These are phyloP conservation scores for Sinocyclocheilus maitianheensis DNA, from an alignment of 2,113 vertebrate genomes.

Conservation along the genomic window DNA sequence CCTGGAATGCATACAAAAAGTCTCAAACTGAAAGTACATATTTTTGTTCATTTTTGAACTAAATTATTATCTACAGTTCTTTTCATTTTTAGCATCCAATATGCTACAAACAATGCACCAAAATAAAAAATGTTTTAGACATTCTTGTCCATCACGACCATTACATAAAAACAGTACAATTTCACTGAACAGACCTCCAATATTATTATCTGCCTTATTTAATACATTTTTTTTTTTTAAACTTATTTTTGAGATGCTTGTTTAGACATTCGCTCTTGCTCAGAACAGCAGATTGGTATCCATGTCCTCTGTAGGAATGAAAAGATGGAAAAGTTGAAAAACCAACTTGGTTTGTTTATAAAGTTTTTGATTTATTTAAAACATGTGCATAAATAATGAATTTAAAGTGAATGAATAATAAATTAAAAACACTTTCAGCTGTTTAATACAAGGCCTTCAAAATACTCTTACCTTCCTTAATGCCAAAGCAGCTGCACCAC, in stretches of 20 bases:
- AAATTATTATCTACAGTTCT: not conserved
- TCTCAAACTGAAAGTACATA: conserved; percentile 8
- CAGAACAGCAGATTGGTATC: conserved; percentile 75
- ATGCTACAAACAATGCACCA: not conserved
- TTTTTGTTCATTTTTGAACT: not conserved
- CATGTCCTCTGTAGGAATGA: conserved; percentile 72
- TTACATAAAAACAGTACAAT: not conserved
- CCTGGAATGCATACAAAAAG: conserved; percentile 59
- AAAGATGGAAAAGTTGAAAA: not conserved
- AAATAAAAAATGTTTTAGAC: not conserved
- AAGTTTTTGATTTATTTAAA: conserved; percentile 10
- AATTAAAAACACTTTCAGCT: not conserved
- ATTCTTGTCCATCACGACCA: conserved; percentile 17
- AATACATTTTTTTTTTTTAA: not conserved
- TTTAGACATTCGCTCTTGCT: conserved; percentile 39
- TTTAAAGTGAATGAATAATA: conserved; percentile 23
- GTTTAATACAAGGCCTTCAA: not conserved
- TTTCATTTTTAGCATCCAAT: not conserved
- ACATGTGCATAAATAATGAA: conserved; percentile 9
- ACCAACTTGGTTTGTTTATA: not conserved
- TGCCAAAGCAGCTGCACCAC: conserved; percentile 89
- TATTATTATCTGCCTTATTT: not conserved
- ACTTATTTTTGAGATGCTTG: not conserved
- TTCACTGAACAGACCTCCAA: conserved; percentile 3
- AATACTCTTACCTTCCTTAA: conserved; percentile 81